Evolutionary conservation across 2,113 vertebrate species (phyloP).

Genomic region (Melanerpes formicivorus): DNA sequence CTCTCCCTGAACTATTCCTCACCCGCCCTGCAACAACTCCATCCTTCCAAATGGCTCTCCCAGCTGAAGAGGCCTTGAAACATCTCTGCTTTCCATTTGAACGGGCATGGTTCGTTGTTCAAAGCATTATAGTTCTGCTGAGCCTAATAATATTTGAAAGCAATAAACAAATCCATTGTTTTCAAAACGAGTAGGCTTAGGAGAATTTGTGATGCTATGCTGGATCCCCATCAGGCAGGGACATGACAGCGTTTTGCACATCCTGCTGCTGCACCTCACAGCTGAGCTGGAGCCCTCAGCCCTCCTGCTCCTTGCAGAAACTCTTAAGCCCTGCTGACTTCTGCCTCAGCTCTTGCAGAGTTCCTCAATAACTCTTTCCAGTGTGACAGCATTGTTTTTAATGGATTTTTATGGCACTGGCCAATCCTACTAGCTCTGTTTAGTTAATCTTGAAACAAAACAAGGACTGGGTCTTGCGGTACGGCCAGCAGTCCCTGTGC

Average conservation of each 20-base stretch:
- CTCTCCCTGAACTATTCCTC: neutral
- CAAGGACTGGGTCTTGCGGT: neutral
- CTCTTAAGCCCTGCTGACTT: neutral
- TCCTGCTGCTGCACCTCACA: neutral
- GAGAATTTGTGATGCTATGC: neutral
- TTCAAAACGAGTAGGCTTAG: neutral
- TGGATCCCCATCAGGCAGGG: neutral
- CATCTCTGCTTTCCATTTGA: neutral
- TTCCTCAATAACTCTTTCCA: neutral
- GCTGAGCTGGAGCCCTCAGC: neutral
- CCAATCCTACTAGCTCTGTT: neutral
- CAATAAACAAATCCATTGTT: conserved; percentile 4
- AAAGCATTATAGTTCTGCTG: neutral
- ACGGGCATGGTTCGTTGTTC: neutral
- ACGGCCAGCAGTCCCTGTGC: neutral
- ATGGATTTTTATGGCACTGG: neutral
- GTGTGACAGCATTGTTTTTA: neutral
- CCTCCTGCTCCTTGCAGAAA: neutral
- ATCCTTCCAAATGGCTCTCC: neutral
- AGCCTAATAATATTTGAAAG: conserved; percentile 1
- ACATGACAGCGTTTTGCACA: rapidly evolving
- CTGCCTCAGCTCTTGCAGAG: neutral
- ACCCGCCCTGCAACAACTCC: neutral
- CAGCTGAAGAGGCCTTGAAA: neutral
- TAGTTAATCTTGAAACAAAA: neutral